phyloP scores from a whole-genome alignment of 1,140 invertebrate genomes.

The Tetramorium alpestre region DNA sequence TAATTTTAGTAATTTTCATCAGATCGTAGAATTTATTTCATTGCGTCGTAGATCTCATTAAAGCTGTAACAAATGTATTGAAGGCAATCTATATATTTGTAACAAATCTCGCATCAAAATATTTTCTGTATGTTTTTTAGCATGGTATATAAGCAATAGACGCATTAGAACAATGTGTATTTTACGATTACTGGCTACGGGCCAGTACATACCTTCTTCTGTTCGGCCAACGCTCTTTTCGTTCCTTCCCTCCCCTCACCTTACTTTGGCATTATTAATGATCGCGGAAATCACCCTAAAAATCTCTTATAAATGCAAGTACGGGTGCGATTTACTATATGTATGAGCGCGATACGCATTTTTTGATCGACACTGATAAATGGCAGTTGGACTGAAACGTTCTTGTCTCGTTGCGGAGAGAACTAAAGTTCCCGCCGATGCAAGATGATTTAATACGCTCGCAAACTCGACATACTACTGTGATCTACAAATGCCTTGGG shows the following conservation, averaged over 20 bases:
- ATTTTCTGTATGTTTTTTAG: background rate
- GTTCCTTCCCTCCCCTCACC: constrained; percentile 29
- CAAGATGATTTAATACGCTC: constrained; percentile 65
- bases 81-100: background rate
- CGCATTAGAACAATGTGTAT: constrained; percentile 17
- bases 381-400: constrained; percentile 64
- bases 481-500: constrained; percentile 53
- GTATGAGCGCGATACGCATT: constrained; percentile 65
- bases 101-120: background rate
- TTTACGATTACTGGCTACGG: background rate
- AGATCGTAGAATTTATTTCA: background rate
- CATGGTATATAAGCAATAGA: constrained; percentile 10
- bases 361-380: constrained; percentile 67
- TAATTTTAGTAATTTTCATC: background rate
- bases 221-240: background rate
- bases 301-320: constrained; percentile 63
- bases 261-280: constrained; percentile 69
- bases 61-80: background rate
- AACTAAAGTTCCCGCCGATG: constrained; percentile 55
- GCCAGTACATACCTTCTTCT: constrained; percentile 48
- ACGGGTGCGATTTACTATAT: constrained; percentile 64
- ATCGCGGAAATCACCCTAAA: constrained; percentile 71
- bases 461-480: constrained; percentile 53
- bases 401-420: constrained; percentile 63
- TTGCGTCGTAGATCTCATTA: background rate